Percentiles rank a stretch among this genome's conserved stretches.
Conservation (phyloP, 2,888 invertebrate species). For the Cybosia mesomella region DNA sequence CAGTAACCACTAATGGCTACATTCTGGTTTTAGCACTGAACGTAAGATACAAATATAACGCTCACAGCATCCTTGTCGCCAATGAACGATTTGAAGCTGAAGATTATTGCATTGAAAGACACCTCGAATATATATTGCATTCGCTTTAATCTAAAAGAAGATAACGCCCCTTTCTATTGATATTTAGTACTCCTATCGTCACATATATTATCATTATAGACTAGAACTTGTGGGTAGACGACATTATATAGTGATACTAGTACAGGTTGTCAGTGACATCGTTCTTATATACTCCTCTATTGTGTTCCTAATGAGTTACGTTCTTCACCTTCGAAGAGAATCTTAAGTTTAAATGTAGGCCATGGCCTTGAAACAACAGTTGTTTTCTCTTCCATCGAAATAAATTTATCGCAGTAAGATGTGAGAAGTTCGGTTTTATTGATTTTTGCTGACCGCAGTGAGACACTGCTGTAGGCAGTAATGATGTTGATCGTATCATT, state of each 20-base stretch:
- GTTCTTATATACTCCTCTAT: conserved; percentile 1
- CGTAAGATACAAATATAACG: background rate
- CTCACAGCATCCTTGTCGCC: background rate
- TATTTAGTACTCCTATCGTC: background rate
- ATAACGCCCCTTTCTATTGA: no score
- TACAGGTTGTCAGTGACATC: background rate
- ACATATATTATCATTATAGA: background rate
- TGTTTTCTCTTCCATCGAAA: conserved; percentile 1
- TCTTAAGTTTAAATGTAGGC: background rate
- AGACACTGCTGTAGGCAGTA: background rate
- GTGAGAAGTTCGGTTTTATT: background rate
- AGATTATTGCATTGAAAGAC: background rate
- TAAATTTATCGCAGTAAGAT: background rate
- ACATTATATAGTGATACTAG: background rate
- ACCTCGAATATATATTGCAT: no score
- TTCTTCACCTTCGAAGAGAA: background rate
- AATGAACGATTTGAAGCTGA: background rate
- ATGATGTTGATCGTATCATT: background rate
- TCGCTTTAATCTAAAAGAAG: no score
- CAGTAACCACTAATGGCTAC: background rate
- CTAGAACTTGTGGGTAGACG: background rate
- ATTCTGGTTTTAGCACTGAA: no score
- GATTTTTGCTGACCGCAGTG: background rate
- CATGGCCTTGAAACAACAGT: background rate
- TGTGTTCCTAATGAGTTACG: background rate